Evolutionary conservation across 1,140 invertebrate genomes (phyloP), one percentile per base, ranked within the genome.

Genomic region (Andrena cerasifolii): DNA sequence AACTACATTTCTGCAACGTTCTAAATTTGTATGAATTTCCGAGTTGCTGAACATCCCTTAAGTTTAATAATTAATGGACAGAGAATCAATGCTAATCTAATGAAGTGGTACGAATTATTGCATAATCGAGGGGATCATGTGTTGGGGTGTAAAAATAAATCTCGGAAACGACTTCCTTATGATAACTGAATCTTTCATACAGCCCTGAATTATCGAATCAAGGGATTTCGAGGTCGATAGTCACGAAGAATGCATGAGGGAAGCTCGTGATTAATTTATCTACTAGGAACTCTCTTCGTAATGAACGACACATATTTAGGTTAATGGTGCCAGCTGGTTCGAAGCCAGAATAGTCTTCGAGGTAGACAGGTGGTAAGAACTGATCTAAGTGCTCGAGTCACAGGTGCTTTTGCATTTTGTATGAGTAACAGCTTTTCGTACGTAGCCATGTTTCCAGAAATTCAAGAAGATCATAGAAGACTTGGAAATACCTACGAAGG

Each of bases 241-340:
- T 61, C 28, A 2, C 58, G 70, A 75, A 75, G 65, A 54, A 56
- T 70, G 51, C 21, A 51, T 40, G 7, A 53, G 59, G 71, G 54
- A 65, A 61, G 10, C 49, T 18, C 28, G 28, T 83, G 77, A 83
- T 76, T 83, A 83, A 84, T 84, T 84, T 83, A 84, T 74, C 61
- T 53, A 47, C 47, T 63, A 70, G 51, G 18, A 78, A 66, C 40
- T 54, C 63, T 54, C 66, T 59, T 83, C 61, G 58, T 84, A 71
- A 84, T 80, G 67, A 70, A 84, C 63, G 49, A 43, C 66, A 84
- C 43, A 83, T 75, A 84, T 84, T 80, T 84, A 62, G 82, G 83
- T 84, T 84, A 84, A 84, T 84, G 78, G 72, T 84, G 78, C 63
- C 70, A 83, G 70, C 58, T 83, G 82, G 80, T 83, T 79, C 78